Percentiles rank a stretch among this genome's conserved stretches.
phyloP scores from a whole-genome alignment of 2,888 invertebrate species.

The Adelphocoris suturalis region DNA sequence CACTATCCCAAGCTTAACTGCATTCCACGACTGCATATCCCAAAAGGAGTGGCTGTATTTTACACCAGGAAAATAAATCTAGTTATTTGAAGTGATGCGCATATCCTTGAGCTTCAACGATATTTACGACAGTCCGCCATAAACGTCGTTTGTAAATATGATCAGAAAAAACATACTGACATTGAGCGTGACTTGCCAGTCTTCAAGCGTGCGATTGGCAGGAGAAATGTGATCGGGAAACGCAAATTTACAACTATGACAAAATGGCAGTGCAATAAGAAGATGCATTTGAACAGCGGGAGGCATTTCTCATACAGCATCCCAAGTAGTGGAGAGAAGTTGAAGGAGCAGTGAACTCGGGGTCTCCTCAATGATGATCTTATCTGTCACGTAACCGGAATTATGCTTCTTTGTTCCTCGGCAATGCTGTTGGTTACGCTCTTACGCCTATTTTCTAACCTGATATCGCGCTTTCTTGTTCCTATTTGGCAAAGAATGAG shows the following conservation, averaged over 20 bases:
- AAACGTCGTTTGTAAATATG: no score
- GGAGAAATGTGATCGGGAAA: no score
- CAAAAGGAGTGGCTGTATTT: neutral
- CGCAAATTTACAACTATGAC: no score
- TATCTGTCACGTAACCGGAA: conserved; percentile 51
- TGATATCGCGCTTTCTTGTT: neutral
- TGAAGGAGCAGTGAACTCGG: neutral
- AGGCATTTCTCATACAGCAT: conserved; percentile 11
- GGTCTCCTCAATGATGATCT: neutral
- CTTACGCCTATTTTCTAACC: conserved; percentile 26
- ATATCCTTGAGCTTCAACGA: no score
- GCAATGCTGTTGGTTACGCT: conserved; percentile 39
- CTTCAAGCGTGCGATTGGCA: neutral
- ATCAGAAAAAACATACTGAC: no score
- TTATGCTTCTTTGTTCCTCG: conserved; percentile 49
- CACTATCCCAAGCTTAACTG: neutral
- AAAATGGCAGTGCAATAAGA: neutral
- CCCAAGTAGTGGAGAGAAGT: neutral
- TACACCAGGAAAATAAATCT: no score
- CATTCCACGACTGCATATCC: neutral
- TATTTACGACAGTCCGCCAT: no score
- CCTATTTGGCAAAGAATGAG: neutral
- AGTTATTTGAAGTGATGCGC: no score
- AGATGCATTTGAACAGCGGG: neutral
- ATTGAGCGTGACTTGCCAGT: neutral